Evolutionary conservation across 1,140 invertebrate species (phyloP).

Genomic region (Rhyzopertha dominica): DNA sequence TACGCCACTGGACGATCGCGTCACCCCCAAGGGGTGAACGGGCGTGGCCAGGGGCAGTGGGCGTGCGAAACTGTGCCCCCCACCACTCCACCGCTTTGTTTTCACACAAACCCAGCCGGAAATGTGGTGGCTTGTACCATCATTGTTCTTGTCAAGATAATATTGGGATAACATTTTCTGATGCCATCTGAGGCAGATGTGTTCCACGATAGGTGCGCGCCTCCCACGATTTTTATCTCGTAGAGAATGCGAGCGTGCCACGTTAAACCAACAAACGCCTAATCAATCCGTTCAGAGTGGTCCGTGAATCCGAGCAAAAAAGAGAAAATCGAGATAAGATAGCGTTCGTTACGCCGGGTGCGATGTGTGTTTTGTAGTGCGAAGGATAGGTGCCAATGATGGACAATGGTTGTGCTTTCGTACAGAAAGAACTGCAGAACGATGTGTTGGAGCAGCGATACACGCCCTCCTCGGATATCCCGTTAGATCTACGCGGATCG

Average conservation of each 20-base stretch:
- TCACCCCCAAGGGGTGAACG: neutral
- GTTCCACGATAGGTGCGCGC: too few relatives aligned
- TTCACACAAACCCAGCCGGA: conserved; percentile 43
- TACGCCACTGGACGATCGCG: too few relatives aligned
- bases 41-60: neutral
- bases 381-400: conserved; percentile 32
- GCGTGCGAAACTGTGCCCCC: too few relatives aligned
- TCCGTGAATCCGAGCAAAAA: too few relatives aligned
- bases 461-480: conserved; percentile 35
- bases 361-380: too few relatives aligned
- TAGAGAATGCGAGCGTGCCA: too few relatives aligned
- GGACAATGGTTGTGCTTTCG: conserved; percentile 31
- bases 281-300: too few relatives aligned
- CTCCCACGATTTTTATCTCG: too few relatives aligned
- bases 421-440: conserved; percentile 10
- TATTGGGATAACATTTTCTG: conserved; percentile 47
- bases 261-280: too few relatives aligned
- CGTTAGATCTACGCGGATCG: conserved; percentile 40
- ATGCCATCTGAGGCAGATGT: conserved; percentile 32
- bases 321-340: too few relatives aligned
- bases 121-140: conserved; percentile 47
- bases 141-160: conserved; percentile 47
- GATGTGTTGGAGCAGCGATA: conserved; percentile 33
- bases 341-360: too few relatives aligned
- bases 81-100: conserved; percentile 43